Conservation (phyloP, 1,140 invertebrate species). For the Chrysopa pallens region DNA sequence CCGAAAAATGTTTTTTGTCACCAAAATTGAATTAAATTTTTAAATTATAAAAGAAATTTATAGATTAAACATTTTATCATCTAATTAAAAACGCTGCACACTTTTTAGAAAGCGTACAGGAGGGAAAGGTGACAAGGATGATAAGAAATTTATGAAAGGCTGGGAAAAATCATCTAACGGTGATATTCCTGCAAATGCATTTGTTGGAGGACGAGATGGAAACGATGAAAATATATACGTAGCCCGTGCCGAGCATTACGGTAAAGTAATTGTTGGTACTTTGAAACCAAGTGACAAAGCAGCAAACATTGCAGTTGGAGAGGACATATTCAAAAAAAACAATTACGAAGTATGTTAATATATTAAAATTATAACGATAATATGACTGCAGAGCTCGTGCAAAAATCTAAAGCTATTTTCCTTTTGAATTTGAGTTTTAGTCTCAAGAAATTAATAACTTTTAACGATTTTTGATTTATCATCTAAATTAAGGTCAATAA, state of each 20-base stretch:
- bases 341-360: constrained; percentile 2
- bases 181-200: constrained; percentile 12
- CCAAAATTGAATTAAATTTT: too few relatives aligned
- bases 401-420: too few relatives aligned
- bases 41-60: too few relatives aligned
- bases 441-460: too few relatives aligned
- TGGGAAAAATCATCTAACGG: constrained; percentile 11
- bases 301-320: constrained; percentile 1
- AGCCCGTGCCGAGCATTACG: not conserved
- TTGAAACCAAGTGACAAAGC: not conserved
- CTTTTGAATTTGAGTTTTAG: too few relatives aligned
- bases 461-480: too few relatives aligned
- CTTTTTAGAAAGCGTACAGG: not conserved
- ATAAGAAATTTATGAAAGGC: not conserved
- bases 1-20: too few relatives aligned
- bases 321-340: not conserved
- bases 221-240: constrained; percentile 8
- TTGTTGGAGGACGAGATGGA: constrained; percentile 9
- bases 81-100: not conserved
- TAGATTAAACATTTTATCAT: too few relatives aligned
- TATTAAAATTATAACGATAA: too few relatives aligned
- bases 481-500: too few relatives aligned
- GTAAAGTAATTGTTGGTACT: too few relatives aligned
- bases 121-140: not conserved
- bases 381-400: too few relatives aligned